Evolutionary conservation across 2,797 vertebrate species (phyloP), one percentile per base, ranked within the genome.

Genomic region (Poeciliopsis paucimaculata): DNA sequence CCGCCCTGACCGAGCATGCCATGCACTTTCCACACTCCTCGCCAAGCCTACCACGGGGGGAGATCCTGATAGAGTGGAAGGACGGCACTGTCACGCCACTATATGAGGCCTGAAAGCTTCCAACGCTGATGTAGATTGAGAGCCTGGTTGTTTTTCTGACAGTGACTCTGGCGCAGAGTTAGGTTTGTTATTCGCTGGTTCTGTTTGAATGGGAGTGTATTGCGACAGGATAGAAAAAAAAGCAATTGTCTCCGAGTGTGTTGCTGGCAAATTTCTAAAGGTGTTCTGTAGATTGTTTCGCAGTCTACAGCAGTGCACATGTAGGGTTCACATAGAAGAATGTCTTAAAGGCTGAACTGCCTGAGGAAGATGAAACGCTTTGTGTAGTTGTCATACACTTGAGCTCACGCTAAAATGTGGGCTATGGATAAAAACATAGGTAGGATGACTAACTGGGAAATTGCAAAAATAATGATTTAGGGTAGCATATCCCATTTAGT

Each of bases 31-130:
- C 96, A 6, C 88, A 80, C 41, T 95, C 95, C 43, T 84, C 93
- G n/a, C 94, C 97, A 20, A 88, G 92, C 23, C 81, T 96, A 49
- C 95, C 92, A 53, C 95, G 57, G 0, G 97, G 97, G 55, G 96
- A 98, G 88, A 97, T 97, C 90, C 93, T 97, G 74, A 96, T 97
- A 0, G 95, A 97, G 85, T 98, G 96, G 97, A 98, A 98, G 86
- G 96, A 97, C 0, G 96, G 96, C 45, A 97, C 94, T 0, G 87
- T 97, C 74, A 97, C 97, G 1, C 96, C 96, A 1, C 94, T 98
- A 57, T 98, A 97, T 41, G 96, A 96, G 53, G 89, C 87, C 57
- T 92, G 78, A 93, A 70, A 18, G 71, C 4, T 8, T 68, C 41
- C 3, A 0, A 31, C 66, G 20, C 72, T 43, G 16, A 1, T 71